A percentile compares a stretch with the other conserved stretches of the same genome.
These are phyloP conservation scores for Sinocyclocheilus anophthalmus DNA, from an alignment of 2,113 vertebrate species.

Conservation along the genomic window DNA sequence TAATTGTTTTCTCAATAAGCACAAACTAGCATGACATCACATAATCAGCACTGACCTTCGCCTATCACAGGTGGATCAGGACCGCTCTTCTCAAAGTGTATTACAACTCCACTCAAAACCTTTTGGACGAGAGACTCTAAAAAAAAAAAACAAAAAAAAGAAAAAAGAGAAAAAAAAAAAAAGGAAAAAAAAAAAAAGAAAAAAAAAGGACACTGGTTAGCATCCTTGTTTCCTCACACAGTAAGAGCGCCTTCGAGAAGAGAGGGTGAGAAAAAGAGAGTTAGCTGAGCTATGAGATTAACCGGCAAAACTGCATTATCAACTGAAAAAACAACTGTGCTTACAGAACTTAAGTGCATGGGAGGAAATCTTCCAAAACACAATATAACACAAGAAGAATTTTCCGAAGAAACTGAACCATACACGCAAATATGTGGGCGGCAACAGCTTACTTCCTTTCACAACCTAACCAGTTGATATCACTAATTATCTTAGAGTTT, in stretches of 20 bases:
- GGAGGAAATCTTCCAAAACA: slow-evolving; percentile 5
- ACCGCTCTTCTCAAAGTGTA: slow-evolving; percentile 96
- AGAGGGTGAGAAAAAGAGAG: slow-evolving; percentile 22
- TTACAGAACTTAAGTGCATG: background rate
- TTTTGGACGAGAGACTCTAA: slow-evolving; percentile 97
- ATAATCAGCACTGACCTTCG: slow-evolving; percentile 73
- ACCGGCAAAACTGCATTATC: background rate
- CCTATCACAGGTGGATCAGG: slow-evolving; percentile 85
- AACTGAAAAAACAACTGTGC: background rate
- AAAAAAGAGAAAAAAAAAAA: no score
- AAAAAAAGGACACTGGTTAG: slow-evolving; percentile 97
- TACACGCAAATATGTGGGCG: background rate
- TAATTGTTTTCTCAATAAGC: background rate
- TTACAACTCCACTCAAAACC: slow-evolving; percentile 95
- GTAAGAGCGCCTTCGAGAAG: slow-evolving; percentile 87
- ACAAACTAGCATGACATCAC: background rate
- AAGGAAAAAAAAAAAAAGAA: no score
- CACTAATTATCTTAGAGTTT: background rate
- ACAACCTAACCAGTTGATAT: background rate
- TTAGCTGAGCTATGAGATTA: background rate
- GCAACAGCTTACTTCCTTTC: background rate
- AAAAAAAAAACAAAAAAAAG: no score
- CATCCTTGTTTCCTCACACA: slow-evolving; percentile 95
- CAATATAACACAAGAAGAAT: background rate
- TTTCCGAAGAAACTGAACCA: background rate